Conservation (phyloP, 2,888 invertebrate species). For the Scrobipalpa costella region DNA sequence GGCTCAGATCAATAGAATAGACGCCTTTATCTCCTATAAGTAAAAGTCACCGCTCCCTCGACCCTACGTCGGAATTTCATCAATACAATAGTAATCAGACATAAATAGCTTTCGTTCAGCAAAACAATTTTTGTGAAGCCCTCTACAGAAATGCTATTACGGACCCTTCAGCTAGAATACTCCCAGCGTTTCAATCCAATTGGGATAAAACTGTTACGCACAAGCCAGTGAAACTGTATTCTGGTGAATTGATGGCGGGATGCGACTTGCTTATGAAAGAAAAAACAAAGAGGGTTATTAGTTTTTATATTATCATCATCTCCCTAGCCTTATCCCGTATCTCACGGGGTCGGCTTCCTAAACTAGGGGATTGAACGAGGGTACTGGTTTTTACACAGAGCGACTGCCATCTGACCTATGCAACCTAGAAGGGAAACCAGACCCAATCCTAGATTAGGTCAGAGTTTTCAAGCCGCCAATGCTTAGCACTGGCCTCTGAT, state of each 20-base stretch:
- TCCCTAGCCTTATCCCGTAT: too few species aligned
- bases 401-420: too few species aligned
- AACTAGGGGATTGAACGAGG: too few species aligned
- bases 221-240: conserved; percentile 8
- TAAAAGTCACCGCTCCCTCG: conserved; percentile 24
- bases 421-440: too few species aligned
- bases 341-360: too few species aligned
- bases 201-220: conserved; percentile 42
- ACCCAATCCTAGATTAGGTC: too few species aligned
- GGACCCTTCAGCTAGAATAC: conserved; percentile 56
- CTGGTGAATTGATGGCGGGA: conserved; percentile 7
- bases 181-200: conserved; percentile 67
- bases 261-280: conserved; percentile 11
- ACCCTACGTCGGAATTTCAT: conserved; percentile 49
- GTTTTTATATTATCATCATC: too few species aligned
- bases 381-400: too few species aligned
- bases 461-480: too few species aligned
- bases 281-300: background rate
- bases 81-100: conserved; percentile 65
- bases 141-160: conserved; percentile 71
- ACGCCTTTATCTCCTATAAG: conserved; percentile 17
- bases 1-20: conserved; percentile 21
- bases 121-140: conserved; percentile 66
- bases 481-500: too few species aligned
- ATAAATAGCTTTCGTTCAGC: conserved; percentile 60